Conservation (phyloP, 2,888 invertebrate species). For the Sinhomidia bicolor region DNA sequence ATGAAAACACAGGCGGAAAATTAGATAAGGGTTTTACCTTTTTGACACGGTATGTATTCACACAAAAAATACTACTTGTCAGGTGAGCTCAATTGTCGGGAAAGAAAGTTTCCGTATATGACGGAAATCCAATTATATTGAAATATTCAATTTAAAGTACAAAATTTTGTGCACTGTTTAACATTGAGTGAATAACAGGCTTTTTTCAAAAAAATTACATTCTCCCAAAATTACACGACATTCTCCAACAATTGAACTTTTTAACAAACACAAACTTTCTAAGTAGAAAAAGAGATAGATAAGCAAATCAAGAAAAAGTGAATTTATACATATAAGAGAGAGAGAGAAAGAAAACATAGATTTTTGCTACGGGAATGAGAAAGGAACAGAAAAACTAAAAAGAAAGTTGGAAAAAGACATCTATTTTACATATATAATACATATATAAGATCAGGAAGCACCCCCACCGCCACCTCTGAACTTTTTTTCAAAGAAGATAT, state of each 20-base stretch:
- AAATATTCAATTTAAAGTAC: too few species aligned
- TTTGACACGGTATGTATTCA: background rate
- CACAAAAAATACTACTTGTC: conserved; percentile 14
- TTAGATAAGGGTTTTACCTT: background rate
- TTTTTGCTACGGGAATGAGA: conserved; percentile 65
- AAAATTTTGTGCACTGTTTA: too few species aligned
- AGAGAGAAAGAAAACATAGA: conserved; percentile 58
- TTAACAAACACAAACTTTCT: conserved; percentile 37
- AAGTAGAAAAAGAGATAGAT: conserved; percentile 57
- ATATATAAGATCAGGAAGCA: conserved; percentile 75
- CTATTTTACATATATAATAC: conserved; percentile 71
- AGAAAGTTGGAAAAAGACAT: conserved; percentile 52
- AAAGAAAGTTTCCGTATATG: background rate
- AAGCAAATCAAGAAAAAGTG: conserved; percentile 59
- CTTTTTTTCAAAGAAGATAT: conserved; percentile 53
- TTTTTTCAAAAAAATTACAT: too few species aligned
- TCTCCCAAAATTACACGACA: too few species aligned
- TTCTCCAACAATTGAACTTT: conserved; percentile 41
- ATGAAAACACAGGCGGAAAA: background rate
- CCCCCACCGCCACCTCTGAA: conserved; percentile 80
- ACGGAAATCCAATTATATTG: too few species aligned
- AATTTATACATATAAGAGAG: too few species aligned
- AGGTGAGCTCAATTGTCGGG: conserved; percentile 19
- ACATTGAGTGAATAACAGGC: too few species aligned
- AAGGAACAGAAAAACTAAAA: conserved; percentile 36